Evolutionary conservation across 2,113 vertebrate species (phyloP), one percentile per base, ranked within the genome.

Genomic region (Synchiropus splendidus): DNA sequence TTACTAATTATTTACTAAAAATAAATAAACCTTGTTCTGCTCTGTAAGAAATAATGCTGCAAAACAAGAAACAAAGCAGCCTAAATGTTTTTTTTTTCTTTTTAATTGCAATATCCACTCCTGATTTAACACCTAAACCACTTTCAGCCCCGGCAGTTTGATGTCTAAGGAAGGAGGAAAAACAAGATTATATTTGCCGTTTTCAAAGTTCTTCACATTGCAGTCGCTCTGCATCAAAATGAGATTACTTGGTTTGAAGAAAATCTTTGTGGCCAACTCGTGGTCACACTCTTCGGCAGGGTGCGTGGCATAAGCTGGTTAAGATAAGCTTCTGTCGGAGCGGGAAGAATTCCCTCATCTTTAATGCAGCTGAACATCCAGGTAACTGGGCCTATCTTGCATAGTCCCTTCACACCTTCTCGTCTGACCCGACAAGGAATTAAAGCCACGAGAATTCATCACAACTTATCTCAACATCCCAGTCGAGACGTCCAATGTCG

Each of bases 401-500:
- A 67, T 60, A 71, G 54, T 74, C 72, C 70, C 72, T 65, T 66
- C 31, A 57, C 66, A 45, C 66, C 65, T 64, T 65, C 67, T 72
- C 60, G 64, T 71, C 61, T 86, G 87, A 89, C 89, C 87, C 74
- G 77, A 88, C 58, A 76, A 74, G 82, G 86, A 89, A 92, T 89
- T 87, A 88, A 88, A 86, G 89, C 83, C 76, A 85, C 83, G 60
- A 87, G 83, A 86, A 88, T 88, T 85, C 80, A 85, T 87, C 85
- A 86, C 58, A 87, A 82, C 78, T 80, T 83, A 85, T 87, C 83
- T 83, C 67, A 9, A 69, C 89, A 89, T 88, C 89, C 90, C 92
- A 90, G 82, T 90, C 83, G 84, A 81, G 83, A 77, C 75, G 70
- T 78, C 66, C 83, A 82, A 80, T 89, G 76, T 75, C 81, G 72